phyloP scores from a whole-genome alignment of 2,888 invertebrate genomes.

The Leptinotarsa juncta region DNA sequence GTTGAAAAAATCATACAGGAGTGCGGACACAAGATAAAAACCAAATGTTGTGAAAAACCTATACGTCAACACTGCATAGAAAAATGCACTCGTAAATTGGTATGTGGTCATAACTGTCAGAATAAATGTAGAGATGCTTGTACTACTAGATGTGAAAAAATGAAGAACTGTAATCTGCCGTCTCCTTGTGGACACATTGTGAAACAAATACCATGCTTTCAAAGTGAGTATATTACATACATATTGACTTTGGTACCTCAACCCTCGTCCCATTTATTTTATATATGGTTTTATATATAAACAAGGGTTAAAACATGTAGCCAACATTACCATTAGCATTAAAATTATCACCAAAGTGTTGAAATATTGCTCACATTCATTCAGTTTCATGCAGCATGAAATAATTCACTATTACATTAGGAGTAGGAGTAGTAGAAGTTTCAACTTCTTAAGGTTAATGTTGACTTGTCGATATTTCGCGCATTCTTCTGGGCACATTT shows the following conservation, averaged over 20 bases:
- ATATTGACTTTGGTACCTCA: background rate
- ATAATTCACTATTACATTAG: no score
- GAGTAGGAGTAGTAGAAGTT: no score
- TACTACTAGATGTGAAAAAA: background rate
- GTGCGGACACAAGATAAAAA: constrained; percentile 8
- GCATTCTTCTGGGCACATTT: no score
- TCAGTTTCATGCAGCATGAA: no score
- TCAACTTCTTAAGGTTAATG: no score
- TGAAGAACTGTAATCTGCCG: background rate
- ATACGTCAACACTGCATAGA: background rate
- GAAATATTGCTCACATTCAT: no score
- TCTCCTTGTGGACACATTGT: constrained; percentile 12
- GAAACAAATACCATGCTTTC: constrained; percentile 12
- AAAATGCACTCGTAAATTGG: background rate
- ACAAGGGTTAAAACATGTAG: no score
- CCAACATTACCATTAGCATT: no score
- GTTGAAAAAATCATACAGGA: constrained; percentile 11
- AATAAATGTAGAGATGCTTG: background rate
- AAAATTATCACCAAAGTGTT: no score
- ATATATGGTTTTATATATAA: no score
- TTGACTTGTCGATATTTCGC: no score
- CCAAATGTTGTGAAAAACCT: constrained; percentile 11
- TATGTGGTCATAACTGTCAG: constrained; percentile 9
- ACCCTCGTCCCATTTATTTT: no score
- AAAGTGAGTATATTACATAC: background rate